Percentiles rank a stretch among this genome's conserved stretches.
phyloP scores from a whole-genome alignment of 2,888 invertebrate species.

The Heliconius ismenius region DNA sequence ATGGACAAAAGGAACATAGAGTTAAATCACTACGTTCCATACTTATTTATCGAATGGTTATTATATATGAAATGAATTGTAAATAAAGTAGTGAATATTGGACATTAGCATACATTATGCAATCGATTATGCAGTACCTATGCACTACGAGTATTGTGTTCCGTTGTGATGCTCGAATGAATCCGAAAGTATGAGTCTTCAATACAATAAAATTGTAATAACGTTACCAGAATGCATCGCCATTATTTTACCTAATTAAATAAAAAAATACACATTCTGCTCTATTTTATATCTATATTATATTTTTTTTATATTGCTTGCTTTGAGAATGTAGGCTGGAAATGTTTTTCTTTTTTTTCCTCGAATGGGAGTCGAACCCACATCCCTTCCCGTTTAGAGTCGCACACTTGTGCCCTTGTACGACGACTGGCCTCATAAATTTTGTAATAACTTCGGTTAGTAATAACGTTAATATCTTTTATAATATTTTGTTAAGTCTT shows the following conservation, averaged over 20 bases:
- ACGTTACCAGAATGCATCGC: not conserved
- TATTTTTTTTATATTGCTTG: too few species aligned
- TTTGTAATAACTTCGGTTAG: too few species aligned
- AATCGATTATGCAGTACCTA: conserved; percentile 14
- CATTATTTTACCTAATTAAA: not conserved
- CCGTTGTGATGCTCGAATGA: conserved; percentile 20
- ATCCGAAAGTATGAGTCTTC: conserved; percentile 23
- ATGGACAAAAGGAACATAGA: not conserved
- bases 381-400: too few species aligned
- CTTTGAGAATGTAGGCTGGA: too few species aligned
- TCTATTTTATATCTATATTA: too few species aligned
- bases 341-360: too few species aligned
- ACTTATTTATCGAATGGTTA: not conserved
- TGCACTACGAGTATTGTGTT: conserved; percentile 20
- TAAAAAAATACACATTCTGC: not conserved
- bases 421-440: too few species aligned
- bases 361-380: too few species aligned
- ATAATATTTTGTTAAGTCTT: too few species aligned
- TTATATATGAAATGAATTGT: not conserved
- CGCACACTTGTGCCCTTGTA: too few species aligned
- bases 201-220: conserved; percentile 1
- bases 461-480: too few species aligned
- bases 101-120: conserved; percentile 18
- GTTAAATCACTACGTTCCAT: not conserved
- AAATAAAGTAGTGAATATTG: conserved; percentile 17